Evolutionary conservation across 2,797 vertebrate genomes (phyloP).

Genomic region (Hemibagrus guttatus): DNA sequence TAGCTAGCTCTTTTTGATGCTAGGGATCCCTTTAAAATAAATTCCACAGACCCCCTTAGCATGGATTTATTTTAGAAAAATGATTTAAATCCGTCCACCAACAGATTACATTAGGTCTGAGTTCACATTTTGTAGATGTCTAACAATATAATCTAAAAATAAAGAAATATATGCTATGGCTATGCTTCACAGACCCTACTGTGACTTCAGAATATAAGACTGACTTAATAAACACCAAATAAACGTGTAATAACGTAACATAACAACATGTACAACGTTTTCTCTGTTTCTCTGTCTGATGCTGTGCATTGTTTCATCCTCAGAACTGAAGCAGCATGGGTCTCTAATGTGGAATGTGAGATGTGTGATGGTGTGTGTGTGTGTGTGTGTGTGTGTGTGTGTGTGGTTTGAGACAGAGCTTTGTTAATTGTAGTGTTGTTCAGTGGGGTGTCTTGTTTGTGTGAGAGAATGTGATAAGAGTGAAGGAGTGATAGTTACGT

Average conservation of each 20-base stretch:
- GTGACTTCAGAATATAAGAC: neutral
- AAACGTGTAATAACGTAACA: neutral
- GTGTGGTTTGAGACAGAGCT: constrained; percentile 22
- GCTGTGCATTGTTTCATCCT: neutral
- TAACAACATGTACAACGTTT: neutral
- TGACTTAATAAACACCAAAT: neutral
- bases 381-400: constrained; percentile 28
- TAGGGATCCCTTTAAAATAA: neutral
- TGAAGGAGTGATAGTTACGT: constrained; percentile 38
- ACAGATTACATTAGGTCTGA: neutral
- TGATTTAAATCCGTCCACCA: neutral
- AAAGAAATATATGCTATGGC: neutral
- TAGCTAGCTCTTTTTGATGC: neutral
- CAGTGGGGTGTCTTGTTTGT: constrained; percentile 46
- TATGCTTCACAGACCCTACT: neutral
- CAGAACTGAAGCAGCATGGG: constrained; percentile 15
- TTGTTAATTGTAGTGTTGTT: constrained; percentile 43
- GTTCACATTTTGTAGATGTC: neutral
- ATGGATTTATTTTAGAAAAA: neutral
- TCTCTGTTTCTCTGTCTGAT: neutral
- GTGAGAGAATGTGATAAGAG: constrained; percentile 38
- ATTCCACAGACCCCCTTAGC: neutral
- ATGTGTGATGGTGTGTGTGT: constrained; percentile 23
- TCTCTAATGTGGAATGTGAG: constrained; percentile 16
- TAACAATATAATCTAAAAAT: neutral